Percentiles rank a stretch among this genome's conserved stretches.
phyloP scores from a whole-genome alignment of 2,113 vertebrate species.

The Protobothrops flavoviridis region DNA sequence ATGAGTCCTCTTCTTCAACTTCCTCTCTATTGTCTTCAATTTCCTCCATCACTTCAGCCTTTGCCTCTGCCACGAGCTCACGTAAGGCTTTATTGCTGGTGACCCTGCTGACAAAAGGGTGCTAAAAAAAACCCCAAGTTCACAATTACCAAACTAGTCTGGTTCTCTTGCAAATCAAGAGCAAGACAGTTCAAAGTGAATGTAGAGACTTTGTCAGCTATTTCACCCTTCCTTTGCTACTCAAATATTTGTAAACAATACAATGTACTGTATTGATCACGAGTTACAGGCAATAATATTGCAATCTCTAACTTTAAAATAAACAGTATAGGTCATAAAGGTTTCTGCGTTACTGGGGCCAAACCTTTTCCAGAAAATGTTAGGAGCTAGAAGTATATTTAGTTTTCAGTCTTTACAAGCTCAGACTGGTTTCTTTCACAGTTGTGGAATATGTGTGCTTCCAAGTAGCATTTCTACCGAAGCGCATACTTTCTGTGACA shows the following conservation, averaged over 20 bases:
- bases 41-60: conserved; percentile 90
- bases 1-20: conserved; percentile 69
- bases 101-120: conserved; percentile 84
- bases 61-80: conserved; percentile 95
- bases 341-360: neutral
- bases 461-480: neutral
- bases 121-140: conserved; percentile 69
- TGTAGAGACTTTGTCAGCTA: fast-evolving
- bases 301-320: neutral
- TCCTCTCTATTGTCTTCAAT: conserved; percentile 74
- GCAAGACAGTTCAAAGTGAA: fast-evolving
- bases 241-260: neutral
- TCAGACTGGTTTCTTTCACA: neutral
- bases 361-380: neutral
- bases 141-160: fast-evolving
- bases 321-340: neutral
- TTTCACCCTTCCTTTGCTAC: neutral
- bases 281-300: neutral
- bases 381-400: neutral
- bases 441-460: neutral
- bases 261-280: neutral
- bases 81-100: conserved; percentile 83
- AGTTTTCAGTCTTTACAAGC: neutral
- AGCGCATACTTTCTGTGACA: neutral
- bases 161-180: neutral